Evolutionary conservation across 2,797 vertebrate species (phyloP).

Genomic region (Pseudochaenichthys georgianus): DNA sequence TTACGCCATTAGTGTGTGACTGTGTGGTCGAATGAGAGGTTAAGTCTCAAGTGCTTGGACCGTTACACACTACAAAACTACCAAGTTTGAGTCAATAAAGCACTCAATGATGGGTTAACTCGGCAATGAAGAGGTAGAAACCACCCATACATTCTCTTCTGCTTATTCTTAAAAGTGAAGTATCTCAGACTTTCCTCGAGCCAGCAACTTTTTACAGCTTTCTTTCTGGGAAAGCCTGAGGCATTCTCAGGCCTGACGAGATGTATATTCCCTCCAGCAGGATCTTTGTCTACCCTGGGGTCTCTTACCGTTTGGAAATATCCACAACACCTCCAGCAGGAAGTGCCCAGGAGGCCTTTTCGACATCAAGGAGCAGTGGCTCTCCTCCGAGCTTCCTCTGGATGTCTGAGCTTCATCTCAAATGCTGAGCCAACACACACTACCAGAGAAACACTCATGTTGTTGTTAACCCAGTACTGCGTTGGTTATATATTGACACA

Average conservation of each 20-base stretch:
- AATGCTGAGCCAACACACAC: too few species aligned
- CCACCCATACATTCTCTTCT: not conserved
- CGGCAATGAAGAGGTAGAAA: not conserved
- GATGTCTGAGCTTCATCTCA: too few species aligned
- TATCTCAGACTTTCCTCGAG: not conserved
- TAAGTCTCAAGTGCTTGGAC: not conserved
- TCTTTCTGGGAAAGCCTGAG: not conserved
- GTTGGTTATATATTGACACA: not conserved
- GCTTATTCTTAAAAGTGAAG: not conserved
- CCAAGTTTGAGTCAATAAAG: not conserved
- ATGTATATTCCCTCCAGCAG: not conserved
- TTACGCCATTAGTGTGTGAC: not conserved
- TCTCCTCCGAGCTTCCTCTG: too few species aligned
- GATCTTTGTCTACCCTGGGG: not conserved
- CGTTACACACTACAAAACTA: not conserved
- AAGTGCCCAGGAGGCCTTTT: not conserved
- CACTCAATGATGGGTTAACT: not conserved
- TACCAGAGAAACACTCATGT: too few species aligned
- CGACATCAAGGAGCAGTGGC: not conserved
- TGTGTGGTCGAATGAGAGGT: not conserved
- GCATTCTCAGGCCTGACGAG: not conserved
- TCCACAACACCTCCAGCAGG: not conserved
- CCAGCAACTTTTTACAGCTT: not conserved
- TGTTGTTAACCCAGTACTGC: not conserved
- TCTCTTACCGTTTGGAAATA: not conserved